phyloP scores from a whole-genome alignment of 1,140 invertebrate species.

The Lepidurus packardi region DNA sequence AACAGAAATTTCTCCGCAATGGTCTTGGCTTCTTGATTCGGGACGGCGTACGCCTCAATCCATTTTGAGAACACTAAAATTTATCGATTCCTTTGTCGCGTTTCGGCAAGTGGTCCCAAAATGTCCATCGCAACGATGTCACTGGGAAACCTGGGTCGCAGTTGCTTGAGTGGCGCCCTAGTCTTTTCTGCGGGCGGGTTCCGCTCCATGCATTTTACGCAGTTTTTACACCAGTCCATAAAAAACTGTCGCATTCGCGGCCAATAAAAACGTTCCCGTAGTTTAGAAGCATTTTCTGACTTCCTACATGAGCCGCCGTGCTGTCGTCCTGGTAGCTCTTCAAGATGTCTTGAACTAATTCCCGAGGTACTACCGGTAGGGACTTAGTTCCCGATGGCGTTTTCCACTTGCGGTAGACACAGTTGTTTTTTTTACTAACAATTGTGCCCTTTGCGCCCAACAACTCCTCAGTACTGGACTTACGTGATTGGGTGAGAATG shows the following conservation, averaged over 20 bases:
- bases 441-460: background rate
- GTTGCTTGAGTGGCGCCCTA: no score
- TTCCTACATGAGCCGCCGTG: no score
- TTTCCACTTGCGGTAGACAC: background rate
- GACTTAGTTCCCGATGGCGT: background rate
- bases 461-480: background rate
- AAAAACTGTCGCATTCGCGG: no score
- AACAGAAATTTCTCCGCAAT: slow-evolving; percentile 42
- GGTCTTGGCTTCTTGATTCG: slow-evolving; percentile 43
- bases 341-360: no score
- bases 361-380: no score
- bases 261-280: no score
- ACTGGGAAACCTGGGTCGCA: no score
- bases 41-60: slow-evolving; percentile 42
- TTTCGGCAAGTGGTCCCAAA: background rate
- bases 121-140: background rate
- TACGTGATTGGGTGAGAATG: background rate
- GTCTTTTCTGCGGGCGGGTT: no score
- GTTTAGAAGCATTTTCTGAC: no score
- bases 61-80: slow-evolving; percentile 45
- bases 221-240: no score
- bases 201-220: no score
- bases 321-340: no score
- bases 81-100: background rate
- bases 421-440: background rate